Evolutionary conservation across 2,113 vertebrate genomes (phyloP), one percentile per base, ranked within the genome.

Genomic region (Arvicanthis niloticus): DNA sequence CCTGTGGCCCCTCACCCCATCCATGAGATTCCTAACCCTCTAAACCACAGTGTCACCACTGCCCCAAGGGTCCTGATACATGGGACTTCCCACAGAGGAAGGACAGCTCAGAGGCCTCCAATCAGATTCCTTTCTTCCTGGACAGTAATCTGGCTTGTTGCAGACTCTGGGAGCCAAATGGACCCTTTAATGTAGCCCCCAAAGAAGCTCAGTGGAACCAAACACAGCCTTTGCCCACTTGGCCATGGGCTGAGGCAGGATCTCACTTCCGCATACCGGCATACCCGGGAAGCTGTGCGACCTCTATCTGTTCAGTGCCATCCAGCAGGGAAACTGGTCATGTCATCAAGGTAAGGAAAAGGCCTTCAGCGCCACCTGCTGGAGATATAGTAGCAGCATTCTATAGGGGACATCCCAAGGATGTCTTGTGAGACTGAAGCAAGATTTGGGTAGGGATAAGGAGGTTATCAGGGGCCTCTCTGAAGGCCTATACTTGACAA

Each of bases 311-410:
- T 40, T 62, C 24, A 42, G 22, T 42, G n/a, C 62, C 15, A 31
- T 62, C 15, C 24, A 4, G 24, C 13, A 4, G 40, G 42, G 5
- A 17, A 17, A 15, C 0, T 1, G 29, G 78, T 7, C 6, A 22
- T 0, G 10, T n/a, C 85, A 37, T 31, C 26, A 17, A 31, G 42
- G 58, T 34, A 60, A 92, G 42, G 16, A 53, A 58, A 11, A 26
- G 42, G 72, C 51, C 81, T 84, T 78, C 15, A 62, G 62, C 76
- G 45, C 81, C 97, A 94, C 87, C 98, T 98, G 73, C 93, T 98
- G 98, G 96, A 88, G 0, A 9, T 0, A 37, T 1, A 1, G 40
- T 26, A 42, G 68, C 13, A 80, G 48, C 42, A 3, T 2, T 40
- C 29, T 91, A 26, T 22, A 77, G 22, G 16, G 62, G 17, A 26